Conservation (phyloP, 2,888 invertebrate genomes). For the Dolomedes plantarius region DNA sequence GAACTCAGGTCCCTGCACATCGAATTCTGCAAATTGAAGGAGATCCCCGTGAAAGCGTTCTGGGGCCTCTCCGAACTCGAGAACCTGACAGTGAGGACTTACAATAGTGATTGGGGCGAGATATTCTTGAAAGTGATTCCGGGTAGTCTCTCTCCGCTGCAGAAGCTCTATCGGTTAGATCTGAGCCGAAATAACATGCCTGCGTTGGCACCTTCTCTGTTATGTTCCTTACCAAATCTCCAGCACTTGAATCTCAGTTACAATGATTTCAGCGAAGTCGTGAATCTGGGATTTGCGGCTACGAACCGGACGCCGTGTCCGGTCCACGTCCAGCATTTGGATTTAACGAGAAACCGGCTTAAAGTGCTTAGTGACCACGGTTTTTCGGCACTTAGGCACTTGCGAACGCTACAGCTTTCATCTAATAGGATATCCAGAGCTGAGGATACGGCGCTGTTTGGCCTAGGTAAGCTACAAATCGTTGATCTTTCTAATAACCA, state of each 20-base stretch:
- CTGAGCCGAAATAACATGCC: slow-evolving; percentile 72
- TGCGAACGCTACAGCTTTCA: slow-evolving; percentile 89
- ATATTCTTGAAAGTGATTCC: slow-evolving; percentile 70
- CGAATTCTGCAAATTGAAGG: slow-evolving; percentile 87
- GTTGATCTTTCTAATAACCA: slow-evolving; percentile 84
- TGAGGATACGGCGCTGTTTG: slow-evolving; percentile 75
- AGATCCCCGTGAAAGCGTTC: slow-evolving; percentile 82
- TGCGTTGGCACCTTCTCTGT: slow-evolving; percentile 66
- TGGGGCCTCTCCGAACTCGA: slow-evolving; percentile 71
- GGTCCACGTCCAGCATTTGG: slow-evolving; percentile 73
- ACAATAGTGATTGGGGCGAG: slow-evolving; percentile 73
- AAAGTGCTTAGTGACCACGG: slow-evolving; percentile 87
- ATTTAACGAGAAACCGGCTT: slow-evolving; percentile 81
- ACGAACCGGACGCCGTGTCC: slow-evolving; percentile 64
- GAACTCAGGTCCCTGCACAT: slow-evolving; percentile 86
- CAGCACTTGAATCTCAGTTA: slow-evolving; percentile 72
- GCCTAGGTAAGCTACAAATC: slow-evolving; percentile 81
- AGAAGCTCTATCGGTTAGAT: slow-evolving; percentile 71
- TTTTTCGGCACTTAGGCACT: slow-evolving; percentile 85
- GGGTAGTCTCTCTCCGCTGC: slow-evolving; percentile 65
- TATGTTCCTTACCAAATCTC: slow-evolving; percentile 72
- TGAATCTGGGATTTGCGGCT: slow-evolving; percentile 72
- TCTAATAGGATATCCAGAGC: slow-evolving; percentile 85
- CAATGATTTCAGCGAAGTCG: slow-evolving; percentile 73
- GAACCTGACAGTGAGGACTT: slow-evolving; percentile 73